phyloP scores from a whole-genome alignment of 2,113 vertebrate species.

The Taxidea taxus region DNA sequence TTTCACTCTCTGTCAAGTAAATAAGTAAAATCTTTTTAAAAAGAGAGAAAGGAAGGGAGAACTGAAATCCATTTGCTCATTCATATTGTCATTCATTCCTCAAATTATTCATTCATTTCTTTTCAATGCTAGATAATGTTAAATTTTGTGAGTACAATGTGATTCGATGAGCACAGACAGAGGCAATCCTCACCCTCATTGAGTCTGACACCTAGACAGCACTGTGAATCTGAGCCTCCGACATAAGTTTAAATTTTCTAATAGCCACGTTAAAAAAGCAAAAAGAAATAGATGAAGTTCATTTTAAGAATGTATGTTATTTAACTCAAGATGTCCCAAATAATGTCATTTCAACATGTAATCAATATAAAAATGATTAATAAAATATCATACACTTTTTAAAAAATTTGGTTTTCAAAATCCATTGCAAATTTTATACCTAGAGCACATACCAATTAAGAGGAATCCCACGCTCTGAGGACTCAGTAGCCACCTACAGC shows the following conservation, averaged over 20 bases:
- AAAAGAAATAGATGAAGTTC: neutral
- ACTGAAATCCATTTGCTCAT: neutral
- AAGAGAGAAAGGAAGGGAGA: neutral
- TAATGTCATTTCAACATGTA: neutral
- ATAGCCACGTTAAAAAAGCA: neutral
- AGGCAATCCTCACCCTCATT: neutral
- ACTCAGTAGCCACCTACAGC: accelerated
- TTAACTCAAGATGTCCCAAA: neutral
- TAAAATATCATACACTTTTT: neutral
- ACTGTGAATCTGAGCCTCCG: neutral
- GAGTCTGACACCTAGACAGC: neutral
- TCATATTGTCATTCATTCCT: neutral
- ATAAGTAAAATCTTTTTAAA: too few relatives aligned
- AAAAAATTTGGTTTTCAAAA: neutral
- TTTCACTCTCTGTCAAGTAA: too few relatives aligned
- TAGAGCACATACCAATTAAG: neutral
- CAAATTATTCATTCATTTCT: neutral
- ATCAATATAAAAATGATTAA: neutral
- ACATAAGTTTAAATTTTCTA: neutral
- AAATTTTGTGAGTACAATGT: neutral
- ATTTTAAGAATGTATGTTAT: neutral
- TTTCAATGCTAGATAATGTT: neutral
- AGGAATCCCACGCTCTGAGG: neutral
- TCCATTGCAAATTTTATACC: neutral
- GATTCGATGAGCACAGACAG: neutral